Conservation (phyloP, 2,113 vertebrate genomes). For the Cebus imitator region DNA sequence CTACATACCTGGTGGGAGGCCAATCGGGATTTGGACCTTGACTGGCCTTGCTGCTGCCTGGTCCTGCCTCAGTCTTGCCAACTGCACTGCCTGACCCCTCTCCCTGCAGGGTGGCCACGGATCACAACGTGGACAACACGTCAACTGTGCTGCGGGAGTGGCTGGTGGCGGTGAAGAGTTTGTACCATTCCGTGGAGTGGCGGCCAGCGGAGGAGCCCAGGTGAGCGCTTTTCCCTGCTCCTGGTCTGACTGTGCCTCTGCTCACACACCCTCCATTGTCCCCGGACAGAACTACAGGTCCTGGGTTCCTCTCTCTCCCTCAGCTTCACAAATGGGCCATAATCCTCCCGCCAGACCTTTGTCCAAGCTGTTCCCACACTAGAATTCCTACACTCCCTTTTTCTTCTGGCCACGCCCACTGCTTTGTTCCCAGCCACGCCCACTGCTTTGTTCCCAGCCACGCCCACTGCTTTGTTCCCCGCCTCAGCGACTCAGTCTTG, state of each 20-base stretch:
- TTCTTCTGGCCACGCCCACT: background rate
- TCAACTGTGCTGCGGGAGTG: slow-evolving; percentile 90
- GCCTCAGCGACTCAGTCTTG: background rate
- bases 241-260: no score
- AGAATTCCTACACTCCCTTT: background rate
- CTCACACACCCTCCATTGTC: rapidly evolving
- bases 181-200: slow-evolving; percentile 95
- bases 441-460: background rate
- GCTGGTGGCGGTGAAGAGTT: slow-evolving; percentile 89
- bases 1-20: background rate
- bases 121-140: slow-evolving; percentile 93
- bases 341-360: background rate
- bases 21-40: rapidly evolving
- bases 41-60: rapidly evolving
- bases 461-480: background rate
- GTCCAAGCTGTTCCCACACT: rapidly evolving
- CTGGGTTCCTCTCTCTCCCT: background rate
- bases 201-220: slow-evolving; percentile 89
- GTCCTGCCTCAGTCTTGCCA: background rate
- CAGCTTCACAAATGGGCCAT: background rate
- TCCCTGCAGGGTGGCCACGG: slow-evolving; percentile 91
- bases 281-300: background rate
- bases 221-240: slow-evolving; percentile 74
- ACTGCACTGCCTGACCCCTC: background rate
- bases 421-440: background rate